These are phyloP conservation scores for Bibio marci DNA, from an alignment of 2,888 invertebrate species.

Conservation along the genomic window DNA sequence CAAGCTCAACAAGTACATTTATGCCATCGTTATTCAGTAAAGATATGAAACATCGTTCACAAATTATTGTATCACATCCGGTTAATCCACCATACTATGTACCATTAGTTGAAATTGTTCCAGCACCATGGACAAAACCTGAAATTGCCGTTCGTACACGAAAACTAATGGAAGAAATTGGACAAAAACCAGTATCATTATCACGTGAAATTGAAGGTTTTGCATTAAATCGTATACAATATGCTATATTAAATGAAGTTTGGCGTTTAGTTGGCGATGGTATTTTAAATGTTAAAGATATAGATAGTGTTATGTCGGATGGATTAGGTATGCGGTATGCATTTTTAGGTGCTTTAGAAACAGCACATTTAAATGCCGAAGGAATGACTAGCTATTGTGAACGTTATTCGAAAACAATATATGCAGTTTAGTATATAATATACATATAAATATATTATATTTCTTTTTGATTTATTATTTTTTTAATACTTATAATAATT, in stretches of 20 bases:
- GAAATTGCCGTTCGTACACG: conserved; percentile 58
- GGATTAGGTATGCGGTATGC: conserved; percentile 92
- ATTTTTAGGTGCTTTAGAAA: conserved; percentile 86
- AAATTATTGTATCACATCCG: conserved; percentile 68
- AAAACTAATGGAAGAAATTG: conserved; percentile 66
- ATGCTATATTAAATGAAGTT: conserved; percentile 81
- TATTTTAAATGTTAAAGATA: conserved; percentile 69
- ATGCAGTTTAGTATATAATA: conserved; percentile 25
- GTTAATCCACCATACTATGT: conserved; percentile 96
- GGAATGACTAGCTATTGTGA: conserved; percentile 50
- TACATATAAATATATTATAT: not conserved
- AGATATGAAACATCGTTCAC: conserved; percentile 50
- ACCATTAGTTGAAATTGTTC: conserved; percentile 84
- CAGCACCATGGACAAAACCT: conserved; percentile 81
- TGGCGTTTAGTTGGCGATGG: conserved; percentile 77
- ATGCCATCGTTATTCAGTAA: conserved; percentile 76
- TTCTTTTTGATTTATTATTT: conserved; percentile 14
- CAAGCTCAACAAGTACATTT: conserved; percentile 88
- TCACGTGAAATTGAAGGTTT: conserved; percentile 82
- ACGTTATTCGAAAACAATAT: conserved; percentile 41
- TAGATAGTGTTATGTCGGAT: conserved; percentile 86
- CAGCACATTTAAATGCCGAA: conserved; percentile 87
- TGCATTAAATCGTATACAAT: conserved; percentile 87
- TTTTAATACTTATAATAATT: not conserved
- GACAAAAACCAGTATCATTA: conserved; percentile 78